Evolutionary conservation across 2,888 invertebrate genomes (phyloP), one percentile per base, ranked within the genome.

Genomic region (Torymus auratus): DNA sequence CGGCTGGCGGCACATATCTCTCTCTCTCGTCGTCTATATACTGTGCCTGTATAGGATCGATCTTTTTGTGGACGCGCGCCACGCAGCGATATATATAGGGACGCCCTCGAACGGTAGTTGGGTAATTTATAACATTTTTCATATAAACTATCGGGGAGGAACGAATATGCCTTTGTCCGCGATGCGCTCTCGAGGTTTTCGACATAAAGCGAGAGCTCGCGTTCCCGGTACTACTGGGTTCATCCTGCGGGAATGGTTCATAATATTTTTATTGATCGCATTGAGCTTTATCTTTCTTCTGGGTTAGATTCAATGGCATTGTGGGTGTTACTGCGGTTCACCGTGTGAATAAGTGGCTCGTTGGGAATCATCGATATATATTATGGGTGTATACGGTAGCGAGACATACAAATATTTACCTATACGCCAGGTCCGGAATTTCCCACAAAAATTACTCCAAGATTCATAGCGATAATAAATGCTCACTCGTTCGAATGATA

Each of bases 101-200:
- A 75, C 61, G 55, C 70, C 15, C 58, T 28, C 41, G n/a, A 71
- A 80, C 76, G 61, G 80, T 76, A 80, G 62, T 72, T 76, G 72
- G 52, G 76, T 76, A 76, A 76, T 80, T 80, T 80, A 80, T 80
- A 80, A 76, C 76, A 80, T 80, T 80, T 80, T 80, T 76, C 74
- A 80, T 41, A 41, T 75, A 75, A 80, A 75, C 70, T 60, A 75
- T 70, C 23, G 62, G 12, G 70, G 28, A 68, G 41, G 41, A 41
- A 41, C 7, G 41, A 41, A 41, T 41, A 28, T 58, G 64, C 68
- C 17, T 50, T 56, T 12, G 58, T n/a, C 12, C 14, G 17, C 68
- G 60, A n/a, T 70, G 68, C 74, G 65, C 60, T 69, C 70, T 75
- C 70, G 80, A 75, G 80, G 80, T 75, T 75, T 73, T 70, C 70